Percentiles rank a stretch among this genome's conserved stretches.
These are phyloP conservation scores for Crax fasciolata DNA, from an alignment of 2,797 vertebrate genomes.

Conservation along the genomic window DNA sequence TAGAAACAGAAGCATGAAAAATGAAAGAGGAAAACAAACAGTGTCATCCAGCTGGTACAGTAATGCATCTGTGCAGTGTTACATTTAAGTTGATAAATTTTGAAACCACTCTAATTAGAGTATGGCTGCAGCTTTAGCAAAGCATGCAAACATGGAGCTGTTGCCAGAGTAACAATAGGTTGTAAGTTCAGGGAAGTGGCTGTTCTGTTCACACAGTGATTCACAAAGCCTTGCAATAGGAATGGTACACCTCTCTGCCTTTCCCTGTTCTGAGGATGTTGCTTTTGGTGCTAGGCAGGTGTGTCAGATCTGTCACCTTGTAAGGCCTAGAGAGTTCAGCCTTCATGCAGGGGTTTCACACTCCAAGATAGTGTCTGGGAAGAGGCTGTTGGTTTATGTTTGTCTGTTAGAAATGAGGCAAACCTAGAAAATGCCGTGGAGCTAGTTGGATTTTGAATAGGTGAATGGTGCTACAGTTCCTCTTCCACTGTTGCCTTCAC, in stretches of 20 bases:
- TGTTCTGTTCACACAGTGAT: neutral
- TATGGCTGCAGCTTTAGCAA: constrained; percentile 52
- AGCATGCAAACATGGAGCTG: constrained; percentile 16
- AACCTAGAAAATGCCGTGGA: neutral
- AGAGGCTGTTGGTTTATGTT: neutral
- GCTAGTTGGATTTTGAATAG: neutral
- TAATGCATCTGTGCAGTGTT: constrained; percentile 76
- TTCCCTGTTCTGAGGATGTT: neutral
- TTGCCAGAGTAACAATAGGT: neutral
- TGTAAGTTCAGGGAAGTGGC: too few relatives aligned
- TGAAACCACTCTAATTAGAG: constrained; percentile 69
- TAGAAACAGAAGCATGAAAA: constrained; percentile 70
- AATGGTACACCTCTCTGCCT: neutral
- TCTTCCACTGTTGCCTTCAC: neutral
- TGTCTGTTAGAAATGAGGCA: neutral
- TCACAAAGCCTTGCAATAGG: neutral
- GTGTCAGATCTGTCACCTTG: neutral
- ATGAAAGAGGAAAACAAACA: constrained; percentile 73
- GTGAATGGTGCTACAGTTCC: neutral
- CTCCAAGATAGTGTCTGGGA: neutral
- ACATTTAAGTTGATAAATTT: constrained; percentile 77
- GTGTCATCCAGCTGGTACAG: constrained; percentile 78
- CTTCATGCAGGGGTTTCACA: neutral
- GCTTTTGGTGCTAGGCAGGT: neutral
- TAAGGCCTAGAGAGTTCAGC: neutral